A percentile compares a stretch with the other conserved stretches of the same genome.
Evolutionary conservation across 2,113 vertebrate genomes (phyloP).

Genomic region (Octodon degus): DNA sequence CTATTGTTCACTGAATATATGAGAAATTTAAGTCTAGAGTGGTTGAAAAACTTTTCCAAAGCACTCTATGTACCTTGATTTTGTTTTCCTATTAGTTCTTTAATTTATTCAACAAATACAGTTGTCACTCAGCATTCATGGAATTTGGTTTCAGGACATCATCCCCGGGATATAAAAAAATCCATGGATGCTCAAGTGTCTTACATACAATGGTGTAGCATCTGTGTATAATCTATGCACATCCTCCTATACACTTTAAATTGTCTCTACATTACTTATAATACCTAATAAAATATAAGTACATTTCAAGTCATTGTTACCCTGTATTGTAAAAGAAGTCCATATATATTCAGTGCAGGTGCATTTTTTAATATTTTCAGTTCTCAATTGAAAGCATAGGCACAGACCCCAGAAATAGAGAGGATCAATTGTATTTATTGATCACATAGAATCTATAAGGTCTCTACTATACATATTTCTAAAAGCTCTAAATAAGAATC

Average conservation of each 20-base stretch:
- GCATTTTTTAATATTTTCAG: not conserved
- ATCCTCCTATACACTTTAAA: not conserved
- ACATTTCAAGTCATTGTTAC: not conserved
- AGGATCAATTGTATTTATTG: not conserved
- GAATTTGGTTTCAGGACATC: not conserved
- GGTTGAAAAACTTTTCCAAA: not conserved
- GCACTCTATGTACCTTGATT: not conserved
- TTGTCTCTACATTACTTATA: not conserved
- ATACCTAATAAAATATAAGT: not conserved
- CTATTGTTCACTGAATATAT: not conserved
- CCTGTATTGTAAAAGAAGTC: not conserved
- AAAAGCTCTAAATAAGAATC: not conserved
- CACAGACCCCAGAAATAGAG: not conserved
- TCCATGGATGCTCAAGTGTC: not conserved
- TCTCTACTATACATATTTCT: not conserved
- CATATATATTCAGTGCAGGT: not conserved
- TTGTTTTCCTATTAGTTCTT: slow-evolving; percentile 9
- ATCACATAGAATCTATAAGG: not conserved
- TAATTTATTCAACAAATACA: slow-evolving; percentile 5
- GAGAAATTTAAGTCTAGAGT: not conserved
- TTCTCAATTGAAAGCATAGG: not conserved
- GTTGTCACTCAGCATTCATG: not conserved
- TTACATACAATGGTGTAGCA: no score
- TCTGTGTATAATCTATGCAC: not conserved
- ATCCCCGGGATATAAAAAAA: not conserved